Percentiles rank a stretch among this genome's conserved stretches.
Conservation (phyloP, 2,797 vertebrate species). For the Urosaurus nigricauda region DNA sequence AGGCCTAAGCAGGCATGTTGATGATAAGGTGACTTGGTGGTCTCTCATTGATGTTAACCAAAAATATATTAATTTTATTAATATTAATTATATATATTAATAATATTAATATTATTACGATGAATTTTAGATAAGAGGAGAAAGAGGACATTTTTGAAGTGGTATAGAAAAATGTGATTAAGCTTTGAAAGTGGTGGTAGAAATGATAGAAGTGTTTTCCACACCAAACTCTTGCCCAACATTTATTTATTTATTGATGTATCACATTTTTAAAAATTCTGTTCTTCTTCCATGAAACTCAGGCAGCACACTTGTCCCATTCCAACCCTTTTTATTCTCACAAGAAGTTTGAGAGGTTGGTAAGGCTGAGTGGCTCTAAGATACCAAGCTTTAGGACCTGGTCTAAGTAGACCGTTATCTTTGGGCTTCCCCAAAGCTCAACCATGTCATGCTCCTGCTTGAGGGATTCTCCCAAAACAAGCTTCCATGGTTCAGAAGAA, state of each 20-base stretch:
- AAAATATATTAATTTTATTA: too few species aligned
- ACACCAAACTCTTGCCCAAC: not conserved
- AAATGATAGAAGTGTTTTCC: too few species aligned
- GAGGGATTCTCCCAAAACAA: not conserved
- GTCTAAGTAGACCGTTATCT: not conserved
- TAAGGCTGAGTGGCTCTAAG: not conserved
- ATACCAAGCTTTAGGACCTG: not conserved
- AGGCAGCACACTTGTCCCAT: not conserved
- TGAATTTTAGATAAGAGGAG: not conserved
- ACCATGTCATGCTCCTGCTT: not conserved
- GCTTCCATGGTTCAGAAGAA: not conserved
- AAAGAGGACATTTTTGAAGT: not conserved
- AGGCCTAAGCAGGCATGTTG: too few species aligned
- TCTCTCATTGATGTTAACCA: too few species aligned
- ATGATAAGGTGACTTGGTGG: too few species aligned
- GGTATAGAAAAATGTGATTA: not conserved
- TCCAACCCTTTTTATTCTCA: not conserved
- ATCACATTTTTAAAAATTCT: not conserved
- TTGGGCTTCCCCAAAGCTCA: not conserved
- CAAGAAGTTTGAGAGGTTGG: not conserved
- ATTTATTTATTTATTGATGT: not conserved
- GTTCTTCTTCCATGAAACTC: not conserved
- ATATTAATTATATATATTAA: too few species aligned
- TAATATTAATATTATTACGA: conserved; percentile 9
- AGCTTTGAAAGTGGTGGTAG: not conserved